Conservation (phyloP, 2,113 vertebrate genomes). For the Archilochus colubris region DNA sequence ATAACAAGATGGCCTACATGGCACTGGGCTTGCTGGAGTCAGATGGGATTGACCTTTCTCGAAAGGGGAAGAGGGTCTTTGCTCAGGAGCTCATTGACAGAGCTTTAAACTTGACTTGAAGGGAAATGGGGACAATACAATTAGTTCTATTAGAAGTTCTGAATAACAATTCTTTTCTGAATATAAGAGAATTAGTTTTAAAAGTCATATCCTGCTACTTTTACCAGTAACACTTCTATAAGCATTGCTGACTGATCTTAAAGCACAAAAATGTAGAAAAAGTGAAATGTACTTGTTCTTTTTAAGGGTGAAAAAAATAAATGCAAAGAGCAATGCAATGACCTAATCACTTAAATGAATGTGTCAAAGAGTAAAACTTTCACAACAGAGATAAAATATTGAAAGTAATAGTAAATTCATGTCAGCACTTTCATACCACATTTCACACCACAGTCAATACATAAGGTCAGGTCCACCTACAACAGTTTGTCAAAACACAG, state of each 20-base stretch:
- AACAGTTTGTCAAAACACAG: neutral
- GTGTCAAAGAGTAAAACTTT: neutral
- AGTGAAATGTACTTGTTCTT: neutral
- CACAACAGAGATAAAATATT: constrained; percentile 13
- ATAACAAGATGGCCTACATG: too few relatives aligned
- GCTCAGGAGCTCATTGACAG: too few relatives aligned
- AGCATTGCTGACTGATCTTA: neutral
- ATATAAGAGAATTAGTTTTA: neutral
- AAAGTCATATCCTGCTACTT: neutral
- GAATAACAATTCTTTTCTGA: too few relatives aligned
- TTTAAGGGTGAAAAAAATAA: neutral
- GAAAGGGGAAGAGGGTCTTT: too few relatives aligned
- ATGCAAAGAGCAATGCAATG: neutral
- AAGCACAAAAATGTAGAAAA: neutral
- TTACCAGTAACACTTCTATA: neutral
- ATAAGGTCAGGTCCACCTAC: neutral
- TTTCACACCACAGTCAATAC: constrained; percentile 7
- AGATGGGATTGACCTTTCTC: too few relatives aligned
- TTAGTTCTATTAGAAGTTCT: too few relatives aligned
- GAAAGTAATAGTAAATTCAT: neutral
- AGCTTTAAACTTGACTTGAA: too few relatives aligned
- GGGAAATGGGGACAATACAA: too few relatives aligned
- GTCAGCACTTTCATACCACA: neutral
- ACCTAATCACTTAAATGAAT: neutral
- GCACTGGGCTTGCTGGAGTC: too few relatives aligned